Conservation (phyloP, 2,888 invertebrate species). For the Hetaerina titia region DNA sequence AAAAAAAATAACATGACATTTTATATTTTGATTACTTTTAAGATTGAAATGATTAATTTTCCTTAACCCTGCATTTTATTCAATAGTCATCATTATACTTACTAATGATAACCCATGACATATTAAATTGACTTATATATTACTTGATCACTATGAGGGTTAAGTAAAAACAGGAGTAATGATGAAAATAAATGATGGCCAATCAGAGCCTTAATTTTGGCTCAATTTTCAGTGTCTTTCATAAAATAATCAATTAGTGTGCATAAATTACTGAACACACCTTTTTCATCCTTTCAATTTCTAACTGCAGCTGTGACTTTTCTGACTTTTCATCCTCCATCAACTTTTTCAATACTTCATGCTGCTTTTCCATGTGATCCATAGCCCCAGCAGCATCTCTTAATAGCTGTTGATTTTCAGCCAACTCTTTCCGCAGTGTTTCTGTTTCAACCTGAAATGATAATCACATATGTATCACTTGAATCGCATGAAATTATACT, state of each 20-base stretch:
- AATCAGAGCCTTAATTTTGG: too few species aligned
- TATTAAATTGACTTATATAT: too few species aligned
- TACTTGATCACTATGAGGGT: background rate
- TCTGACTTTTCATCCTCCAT: constrained; percentile 74
- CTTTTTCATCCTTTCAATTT: constrained; percentile 74
- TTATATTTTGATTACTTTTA: too few species aligned
- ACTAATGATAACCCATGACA: too few species aligned
- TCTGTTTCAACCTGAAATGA: constrained; percentile 85
- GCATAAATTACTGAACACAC: constrained; percentile 63
- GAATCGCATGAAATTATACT: too few species aligned
- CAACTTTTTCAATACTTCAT: constrained; percentile 76
- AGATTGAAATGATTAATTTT: too few species aligned
- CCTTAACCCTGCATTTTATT: too few species aligned
- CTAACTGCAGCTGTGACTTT: constrained; percentile 76
- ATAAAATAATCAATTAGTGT: background rate
- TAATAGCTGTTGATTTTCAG: constrained; percentile 89
- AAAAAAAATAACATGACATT: too few species aligned
- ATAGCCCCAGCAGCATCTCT: constrained; percentile 92
- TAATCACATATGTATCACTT: background rate
- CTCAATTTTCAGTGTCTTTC: too few species aligned
- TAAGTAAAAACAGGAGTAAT: background rate
- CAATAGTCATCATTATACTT: too few species aligned
- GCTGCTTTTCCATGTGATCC: constrained; percentile 85
- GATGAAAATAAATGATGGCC: too few species aligned
- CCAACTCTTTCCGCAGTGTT: constrained; percentile 86